These are phyloP conservation scores for Poecilia picta DNA, from an alignment of 2,797 vertebrate genomes.

Conservation along the genomic window DNA sequence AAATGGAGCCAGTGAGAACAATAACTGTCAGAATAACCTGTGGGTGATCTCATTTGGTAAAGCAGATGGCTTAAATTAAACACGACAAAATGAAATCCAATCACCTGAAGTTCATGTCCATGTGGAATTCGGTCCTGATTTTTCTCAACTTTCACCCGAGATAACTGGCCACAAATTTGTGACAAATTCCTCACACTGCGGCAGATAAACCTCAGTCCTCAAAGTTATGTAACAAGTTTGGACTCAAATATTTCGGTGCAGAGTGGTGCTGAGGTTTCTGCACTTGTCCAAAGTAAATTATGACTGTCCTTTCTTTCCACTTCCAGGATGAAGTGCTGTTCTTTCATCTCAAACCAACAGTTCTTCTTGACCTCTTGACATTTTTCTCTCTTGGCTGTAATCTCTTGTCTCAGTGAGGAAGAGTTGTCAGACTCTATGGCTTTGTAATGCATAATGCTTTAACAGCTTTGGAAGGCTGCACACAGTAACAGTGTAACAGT, in stretches of 20 bases:
- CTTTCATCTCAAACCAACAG: slow-evolving; percentile 55
- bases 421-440: slow-evolving; percentile 17
- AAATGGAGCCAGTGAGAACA: slow-evolving; percentile 13
- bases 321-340: slow-evolving; percentile 41
- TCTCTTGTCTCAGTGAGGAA: slow-evolving; percentile 32
- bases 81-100: slow-evolving; percentile 43
- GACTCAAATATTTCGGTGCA: slow-evolving; percentile 9
- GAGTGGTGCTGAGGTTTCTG: slow-evolving; percentile 14
- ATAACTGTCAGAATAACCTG: slow-evolving; percentile 15
- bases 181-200: slow-evolving; percentile 53
- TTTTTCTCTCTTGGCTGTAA: slow-evolving; percentile 59
- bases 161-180: slow-evolving; percentile 15
- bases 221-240: slow-evolving; percentile 22
- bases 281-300: slow-evolving; percentile 9
- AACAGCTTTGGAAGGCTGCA: slow-evolving; percentile 14
- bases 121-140: slow-evolving; percentile 18
- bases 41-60: slow-evolving; percentile 28
- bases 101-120: slow-evolving; percentile 8
- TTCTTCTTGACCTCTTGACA: slow-evolving; percentile 38
- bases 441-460: slow-evolving; percentile 4
- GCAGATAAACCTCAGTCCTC: slow-evolving; percentile 37
- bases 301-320: slow-evolving; percentile 5
- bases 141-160: slow-evolving; percentile 13
- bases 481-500: not conserved
- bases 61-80: slow-evolving; percentile 24